Percentiles rank a stretch among this genome's conserved stretches.
phyloP scores from a whole-genome alignment of 2,888 invertebrate genomes.

The Synanthedon andrenaeformis region DNA sequence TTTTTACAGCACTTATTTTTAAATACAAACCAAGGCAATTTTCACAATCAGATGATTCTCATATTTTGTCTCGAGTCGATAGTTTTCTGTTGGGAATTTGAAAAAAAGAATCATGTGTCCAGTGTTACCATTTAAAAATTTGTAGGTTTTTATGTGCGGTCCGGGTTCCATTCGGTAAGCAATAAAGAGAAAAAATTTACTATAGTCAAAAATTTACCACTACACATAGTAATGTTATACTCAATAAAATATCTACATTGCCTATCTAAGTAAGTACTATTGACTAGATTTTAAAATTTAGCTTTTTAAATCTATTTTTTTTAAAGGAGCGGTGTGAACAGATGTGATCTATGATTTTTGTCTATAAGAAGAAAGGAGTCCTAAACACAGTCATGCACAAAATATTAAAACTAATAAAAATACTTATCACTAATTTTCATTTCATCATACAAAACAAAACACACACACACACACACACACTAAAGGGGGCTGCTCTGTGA shows the following conservation, averaged over 20 bases:
- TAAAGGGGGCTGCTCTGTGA: not conserved
- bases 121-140: constrained; percentile 28
- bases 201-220: constrained; percentile 34
- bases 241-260: not conserved
- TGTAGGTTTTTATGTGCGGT: constrained; percentile 26
- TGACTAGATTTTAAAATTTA: not conserved
- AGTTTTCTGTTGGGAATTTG: constrained; percentile 85
- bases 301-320: not conserved
- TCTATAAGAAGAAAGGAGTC: not conserved
- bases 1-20: constrained; percentile 17
- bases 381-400: not conserved
- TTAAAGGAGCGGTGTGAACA: not conserved
- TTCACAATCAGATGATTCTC: constrained; percentile 98
- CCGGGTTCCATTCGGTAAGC: constrained; percentile 63
- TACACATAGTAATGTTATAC: not conserved
- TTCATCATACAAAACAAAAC: not conserved
- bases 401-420: not conserved
- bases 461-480: too few relatives aligned
- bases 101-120: constrained; percentile 9
- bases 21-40: constrained; percentile 90
- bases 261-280: not conserved
- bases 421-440: not conserved
- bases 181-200: constrained; percentile 63
- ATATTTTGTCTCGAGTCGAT: constrained; percentile 96
- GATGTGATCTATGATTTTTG: not conserved